Evolutionary conservation across 2,113 vertebrate species (phyloP), one percentile per base, ranked within the genome.

Genomic region (Trichomycterus rosablanca): DNA sequence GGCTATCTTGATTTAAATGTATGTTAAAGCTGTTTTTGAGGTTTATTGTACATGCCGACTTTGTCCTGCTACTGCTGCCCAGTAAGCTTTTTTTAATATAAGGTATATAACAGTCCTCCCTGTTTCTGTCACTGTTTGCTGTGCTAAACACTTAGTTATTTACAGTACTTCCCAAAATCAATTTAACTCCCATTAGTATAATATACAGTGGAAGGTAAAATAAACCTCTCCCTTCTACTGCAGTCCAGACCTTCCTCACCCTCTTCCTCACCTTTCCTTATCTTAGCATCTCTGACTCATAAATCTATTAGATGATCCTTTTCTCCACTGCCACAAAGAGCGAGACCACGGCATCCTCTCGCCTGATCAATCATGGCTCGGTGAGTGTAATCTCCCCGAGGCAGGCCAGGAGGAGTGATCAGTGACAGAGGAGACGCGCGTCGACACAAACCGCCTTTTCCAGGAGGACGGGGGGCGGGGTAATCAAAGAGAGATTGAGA

Each of bases 361-460:
- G 40, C 75, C 68, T 71, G 64, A 85, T 84, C 81, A 75, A 76
- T 81, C 81, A 79, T 68, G 59, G 74, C 66, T 72, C 66, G 75
- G 77, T 75, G 74, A 61, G 66, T 73, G 76, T 80, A 85, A 84
- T 84, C 80, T 79, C 74, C 72, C 68, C 56, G 57, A 76, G 63
- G 79, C 68, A 71, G 64, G 73, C 71, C 70, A 59, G 51, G 58
- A 66, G 63, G 43, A 79, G 75, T 82, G 81, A 85, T 87, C 76
- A 80, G 81, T 83, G 84, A 80, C 78, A 83, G 67, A 79, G 75
- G 74, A 80, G 66, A 80, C 77, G 66, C 73, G 60, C 74, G 28
- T 70, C 72, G 79, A 84, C 84, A 74, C 81, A 79, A 81, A 82
- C 78, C 85, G 79, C 77, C 78, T 81, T 74, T 59, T 68, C 68